Evolutionary conservation across 2,888 invertebrate genomes (phyloP).

Genomic region (Tinea semifulvella): DNA sequence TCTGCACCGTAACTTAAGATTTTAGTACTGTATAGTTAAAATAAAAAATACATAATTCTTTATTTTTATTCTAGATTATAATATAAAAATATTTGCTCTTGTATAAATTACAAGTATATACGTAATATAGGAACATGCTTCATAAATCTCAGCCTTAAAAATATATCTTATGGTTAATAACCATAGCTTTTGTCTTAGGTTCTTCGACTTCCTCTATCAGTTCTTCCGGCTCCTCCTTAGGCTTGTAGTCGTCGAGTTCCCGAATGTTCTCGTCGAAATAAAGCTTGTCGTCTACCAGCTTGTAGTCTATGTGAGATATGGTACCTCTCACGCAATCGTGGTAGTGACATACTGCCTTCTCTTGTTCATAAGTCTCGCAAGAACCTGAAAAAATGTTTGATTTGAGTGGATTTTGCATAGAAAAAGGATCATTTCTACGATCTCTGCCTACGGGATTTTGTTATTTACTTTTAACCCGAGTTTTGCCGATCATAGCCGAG

Average conservation of each 20-base stretch:
- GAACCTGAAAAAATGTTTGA: slow-evolving; percentile 66
- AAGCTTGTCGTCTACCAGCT: slow-evolving; percentile 48
- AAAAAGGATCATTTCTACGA: no score
- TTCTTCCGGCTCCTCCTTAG: slow-evolving; percentile 20
- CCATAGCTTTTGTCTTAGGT: slow-evolving; percentile 44
- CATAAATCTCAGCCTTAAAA: slow-evolving; percentile 40
- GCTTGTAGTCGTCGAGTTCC: slow-evolving; percentile 32
- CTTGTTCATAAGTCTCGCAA: slow-evolving; percentile 70
- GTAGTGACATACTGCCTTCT: slow-evolving; percentile 66
- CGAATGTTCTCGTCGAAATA: slow-evolving; percentile 55
- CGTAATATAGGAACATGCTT: no score
- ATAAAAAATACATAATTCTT: no score
- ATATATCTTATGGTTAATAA: slow-evolving; percentile 59
- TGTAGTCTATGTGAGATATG: slow-evolving; percentile 46
- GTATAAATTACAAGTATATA: no score
- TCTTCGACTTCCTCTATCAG: slow-evolving; percentile 21
- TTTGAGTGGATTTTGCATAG: no score
- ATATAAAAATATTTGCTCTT: no score
- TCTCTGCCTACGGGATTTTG: no score
- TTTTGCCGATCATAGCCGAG: no score
- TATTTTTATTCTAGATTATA: no score
- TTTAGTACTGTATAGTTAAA: no score
- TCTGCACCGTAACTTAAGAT: no score
- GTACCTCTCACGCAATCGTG: slow-evolving; percentile 65
- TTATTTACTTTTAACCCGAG: no score